These are phyloP conservation scores for Montipora sp. DNA, from an alignment of 64 coral and sea anemone genomes.

Conservation along the genomic window DNA sequence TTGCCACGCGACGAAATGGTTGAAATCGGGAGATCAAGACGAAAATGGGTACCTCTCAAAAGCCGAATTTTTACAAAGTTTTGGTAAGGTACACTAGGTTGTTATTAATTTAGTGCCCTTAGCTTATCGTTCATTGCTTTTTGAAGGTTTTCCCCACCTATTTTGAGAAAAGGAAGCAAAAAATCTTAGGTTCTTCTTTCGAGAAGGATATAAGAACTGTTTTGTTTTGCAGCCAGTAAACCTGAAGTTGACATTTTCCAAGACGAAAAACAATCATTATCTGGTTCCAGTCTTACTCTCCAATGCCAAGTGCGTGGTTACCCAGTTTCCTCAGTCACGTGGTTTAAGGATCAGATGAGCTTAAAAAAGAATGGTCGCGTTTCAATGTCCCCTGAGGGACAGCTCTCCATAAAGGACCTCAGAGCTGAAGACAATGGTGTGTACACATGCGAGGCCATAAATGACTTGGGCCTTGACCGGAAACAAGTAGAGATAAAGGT, in stretches of 20 bases:
- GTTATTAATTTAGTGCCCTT: background rate
- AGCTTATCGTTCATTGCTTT: background rate
- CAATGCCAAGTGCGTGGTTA: constrained; percentile 34
- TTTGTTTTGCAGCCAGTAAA: background rate
- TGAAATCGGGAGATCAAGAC: constrained; percentile 8
- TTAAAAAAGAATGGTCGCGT: background rate
- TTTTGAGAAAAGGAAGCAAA: background rate
- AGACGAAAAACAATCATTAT: background rate
- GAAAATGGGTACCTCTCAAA: constrained; percentile 22
- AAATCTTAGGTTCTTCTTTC: background rate
- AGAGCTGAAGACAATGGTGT: background rate
- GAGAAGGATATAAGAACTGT: background rate
- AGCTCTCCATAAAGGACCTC: constrained; percentile 14
- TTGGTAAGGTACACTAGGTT: constrained; percentile 3
- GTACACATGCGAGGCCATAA: constrained; percentile 36
- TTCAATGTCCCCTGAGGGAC: background rate
- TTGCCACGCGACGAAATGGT: constrained; percentile 24
- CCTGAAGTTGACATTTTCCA: constrained; percentile 18
- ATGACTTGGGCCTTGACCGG: constrained; percentile 11
- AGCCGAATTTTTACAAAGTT: constrained; percentile 35
- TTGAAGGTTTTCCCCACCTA: background rate
- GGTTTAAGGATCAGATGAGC: constrained; percentile 13
- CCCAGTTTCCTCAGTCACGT: constrained; percentile 38
- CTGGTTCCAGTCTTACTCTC: constrained; percentile 44
- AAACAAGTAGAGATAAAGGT: constrained; percentile 3